These are phyloP conservation scores for Esox masquinongy DNA, from an alignment of 2,797 vertebrate species.

Conservation along the genomic window DNA sequence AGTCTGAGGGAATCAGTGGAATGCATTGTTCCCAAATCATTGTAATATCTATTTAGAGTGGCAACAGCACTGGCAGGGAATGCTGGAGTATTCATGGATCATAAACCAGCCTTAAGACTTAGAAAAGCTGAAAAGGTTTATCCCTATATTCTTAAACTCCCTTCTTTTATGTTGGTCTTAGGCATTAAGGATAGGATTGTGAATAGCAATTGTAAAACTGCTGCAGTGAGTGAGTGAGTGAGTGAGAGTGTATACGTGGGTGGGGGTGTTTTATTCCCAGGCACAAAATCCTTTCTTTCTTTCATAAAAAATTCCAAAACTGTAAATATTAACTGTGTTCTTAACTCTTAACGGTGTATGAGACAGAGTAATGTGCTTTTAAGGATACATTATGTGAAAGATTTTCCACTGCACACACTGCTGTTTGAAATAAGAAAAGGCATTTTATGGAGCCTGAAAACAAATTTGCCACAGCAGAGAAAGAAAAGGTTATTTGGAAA, in stretches of 20 bases:
- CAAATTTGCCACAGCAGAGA: constrained; percentile 75
- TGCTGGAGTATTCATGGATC: constrained; percentile 81
- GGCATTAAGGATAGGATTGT: constrained; percentile 87
- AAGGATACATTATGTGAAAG: constrained; percentile 83
- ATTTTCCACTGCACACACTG: constrained; percentile 79
- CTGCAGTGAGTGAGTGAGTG: constrained; percentile 70
- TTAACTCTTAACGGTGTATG: constrained; percentile 80
- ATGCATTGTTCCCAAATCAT: constrained; percentile 84
- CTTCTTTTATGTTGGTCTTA: constrained; percentile 86
- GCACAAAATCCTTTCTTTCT: constrained; percentile 74
- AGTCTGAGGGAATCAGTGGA: constrained; percentile 78
- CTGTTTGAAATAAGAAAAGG: constrained; percentile 78
- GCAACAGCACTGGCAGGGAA: constrained; percentile 79
- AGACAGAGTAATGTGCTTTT: constrained; percentile 83
- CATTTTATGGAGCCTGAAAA: constrained; percentile 81
- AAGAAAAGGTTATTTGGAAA: constrained; percentile 60
- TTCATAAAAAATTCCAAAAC: constrained; percentile 57
- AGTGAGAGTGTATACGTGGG: constrained; percentile 77
- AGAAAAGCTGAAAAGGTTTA: constrained; percentile 86
- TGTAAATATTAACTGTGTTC: constrained; percentile 84
- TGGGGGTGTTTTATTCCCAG: constrained; percentile 79
- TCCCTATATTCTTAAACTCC: constrained; percentile 86
- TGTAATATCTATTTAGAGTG: constrained; percentile 89
- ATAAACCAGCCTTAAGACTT: constrained; percentile 85
- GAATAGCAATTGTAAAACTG: constrained; percentile 84